Percentiles rank a stretch among this genome's conserved stretches.
These are phyloP conservation scores for Myotis davidii DNA, from an alignment of 2,113 vertebrate genomes.

Conservation along the genomic window DNA sequence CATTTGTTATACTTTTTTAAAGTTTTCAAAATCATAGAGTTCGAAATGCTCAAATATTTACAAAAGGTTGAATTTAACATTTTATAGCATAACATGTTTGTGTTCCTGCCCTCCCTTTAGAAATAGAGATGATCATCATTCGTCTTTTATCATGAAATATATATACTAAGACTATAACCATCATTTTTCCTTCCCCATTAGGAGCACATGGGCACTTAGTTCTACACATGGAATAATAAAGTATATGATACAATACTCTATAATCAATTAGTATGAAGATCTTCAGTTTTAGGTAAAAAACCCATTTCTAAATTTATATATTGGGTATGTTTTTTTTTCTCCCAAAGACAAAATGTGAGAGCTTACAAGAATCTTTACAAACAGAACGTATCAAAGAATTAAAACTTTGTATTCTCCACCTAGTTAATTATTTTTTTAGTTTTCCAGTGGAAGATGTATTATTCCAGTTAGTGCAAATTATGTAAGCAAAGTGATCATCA, in stretches of 20 bases:
- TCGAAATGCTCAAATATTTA: slow-evolving; percentile 17
- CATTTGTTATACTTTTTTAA: neutral
- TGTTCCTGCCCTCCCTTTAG: neutral
- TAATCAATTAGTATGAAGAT: neutral
- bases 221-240: slow-evolving; percentile 20
- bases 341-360: neutral
- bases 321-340: slow-evolving; percentile 16
- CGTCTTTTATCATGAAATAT: neutral
- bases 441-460: neutral
- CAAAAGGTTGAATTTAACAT: slow-evolving; percentile 1
- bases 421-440: neutral
- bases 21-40: neutral
- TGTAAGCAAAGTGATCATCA: neutral
- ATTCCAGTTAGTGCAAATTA: slow-evolving; percentile 31
- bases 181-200: neutral
- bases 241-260: neutral
- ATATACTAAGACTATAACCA: neutral
- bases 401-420: neutral
- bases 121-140: neutral
- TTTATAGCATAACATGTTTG: neutral
- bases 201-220: neutral
- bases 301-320: neutral
- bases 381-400: neutral
- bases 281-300: slow-evolving; percentile 10
- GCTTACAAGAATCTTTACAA: neutral